Evolutionary conservation across 2,888 invertebrate genomes (phyloP), one percentile per base, ranked within the genome.

Genomic region (Linnaemya vulpina): DNA sequence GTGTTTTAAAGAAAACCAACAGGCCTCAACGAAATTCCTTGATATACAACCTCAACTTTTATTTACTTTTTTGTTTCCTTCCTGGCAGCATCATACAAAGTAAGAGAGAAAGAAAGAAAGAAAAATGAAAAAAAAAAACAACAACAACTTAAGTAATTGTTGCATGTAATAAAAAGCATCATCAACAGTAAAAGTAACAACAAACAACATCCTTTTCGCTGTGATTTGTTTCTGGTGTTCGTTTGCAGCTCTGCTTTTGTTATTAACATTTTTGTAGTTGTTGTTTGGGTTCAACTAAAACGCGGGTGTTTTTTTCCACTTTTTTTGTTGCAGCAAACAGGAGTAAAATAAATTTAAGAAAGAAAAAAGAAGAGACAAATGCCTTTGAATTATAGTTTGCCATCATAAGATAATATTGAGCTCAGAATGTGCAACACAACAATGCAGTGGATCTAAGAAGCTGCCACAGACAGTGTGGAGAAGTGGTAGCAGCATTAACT

Each of bases 271-370:
- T 30, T 25, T 74, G 58, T 38, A 71, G 10, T 63, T 30, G 30
- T 73, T 73, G 40, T n/a, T n/a, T 17, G 30, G 9, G 4, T 62
- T 43, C 81, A 67, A 43, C 55, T 46, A 73, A 79, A 63, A 81
- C 73, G 87, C 86, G 87, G 87, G 87, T 86, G 87, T 83, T 76
- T 83, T 74, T 60, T 38, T n/a, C 22, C 60, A 4, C 30, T 62
- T 25, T 49, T 65, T 25, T 38, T 43, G 3, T 5, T 7, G 8
- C n/a, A 13, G 9, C 11, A 58, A 30, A 55, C 25, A 60, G 11
- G n/a, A 7, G 9, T 3, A 15, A 70, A 60, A 25, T 3, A 15
- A 70, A 60, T 17, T 62, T n/a, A 49, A 17, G n/a, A 1, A 65
- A 71, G 43, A 30, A 53, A 71, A 46, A 40, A 62, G 4, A 22